A percentile compares a stretch with the other conserved stretches of the same genome.
Conservation (phyloP, 1,140 invertebrate genomes). For the Steinernema feltiae region DNA sequence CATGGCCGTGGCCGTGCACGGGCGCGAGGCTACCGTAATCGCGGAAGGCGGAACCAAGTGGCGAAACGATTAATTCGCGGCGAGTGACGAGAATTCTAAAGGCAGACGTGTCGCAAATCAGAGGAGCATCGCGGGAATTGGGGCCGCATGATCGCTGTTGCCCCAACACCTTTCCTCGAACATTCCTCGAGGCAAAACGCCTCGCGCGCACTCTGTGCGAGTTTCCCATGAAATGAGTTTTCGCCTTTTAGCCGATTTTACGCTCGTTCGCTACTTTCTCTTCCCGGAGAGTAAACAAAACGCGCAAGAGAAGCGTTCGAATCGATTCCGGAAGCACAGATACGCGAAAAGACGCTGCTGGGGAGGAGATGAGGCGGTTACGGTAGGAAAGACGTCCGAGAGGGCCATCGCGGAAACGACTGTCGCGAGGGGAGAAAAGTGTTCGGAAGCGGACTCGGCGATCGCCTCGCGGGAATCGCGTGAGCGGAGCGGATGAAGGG, state of each 20-base stretch:
- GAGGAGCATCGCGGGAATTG: too few relatives aligned
- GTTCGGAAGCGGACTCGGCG: too few relatives aligned
- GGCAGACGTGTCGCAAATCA: too few relatives aligned
- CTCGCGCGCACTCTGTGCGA: background rate
- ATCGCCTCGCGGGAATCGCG: background rate
- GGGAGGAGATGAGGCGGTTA: background rate
- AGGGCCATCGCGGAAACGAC: background rate
- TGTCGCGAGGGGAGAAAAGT: background rate
- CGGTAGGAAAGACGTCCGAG: too few relatives aligned
- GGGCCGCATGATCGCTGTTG: too few relatives aligned
- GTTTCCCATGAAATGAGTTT: conserved; percentile 3
- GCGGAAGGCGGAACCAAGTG: background rate
- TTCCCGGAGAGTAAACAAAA: background rate
- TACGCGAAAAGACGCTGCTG: background rate
- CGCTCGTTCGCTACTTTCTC: background rate
- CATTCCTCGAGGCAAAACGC: too few relatives aligned
- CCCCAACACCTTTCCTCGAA: background rate
- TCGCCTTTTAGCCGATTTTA: background rate
- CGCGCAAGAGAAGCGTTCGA: background rate
- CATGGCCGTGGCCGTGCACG: too few relatives aligned
- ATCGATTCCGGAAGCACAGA: background rate
- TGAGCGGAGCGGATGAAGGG: background rate
- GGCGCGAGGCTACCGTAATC: background rate
- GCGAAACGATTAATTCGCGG: background rate
- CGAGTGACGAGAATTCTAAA: background rate